Percentiles rank a stretch among this genome's conserved stretches.
phyloP scores from a whole-genome alignment of 2,888 invertebrate genomes.

The Noctua fimbriata region DNA sequence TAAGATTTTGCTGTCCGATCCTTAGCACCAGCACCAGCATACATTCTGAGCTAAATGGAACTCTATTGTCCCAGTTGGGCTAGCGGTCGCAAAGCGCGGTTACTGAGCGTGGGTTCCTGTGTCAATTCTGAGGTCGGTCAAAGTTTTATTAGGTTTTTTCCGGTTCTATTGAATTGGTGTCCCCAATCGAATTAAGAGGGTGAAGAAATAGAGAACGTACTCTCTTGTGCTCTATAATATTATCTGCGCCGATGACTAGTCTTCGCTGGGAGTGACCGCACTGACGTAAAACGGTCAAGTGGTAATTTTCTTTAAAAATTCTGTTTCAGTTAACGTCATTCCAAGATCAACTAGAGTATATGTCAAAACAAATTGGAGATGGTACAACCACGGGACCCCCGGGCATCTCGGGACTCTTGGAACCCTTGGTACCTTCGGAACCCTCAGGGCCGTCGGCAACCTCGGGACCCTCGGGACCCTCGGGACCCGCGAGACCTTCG shows the following conservation, averaged over 20 bases:
- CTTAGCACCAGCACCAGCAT: background rate
- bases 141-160: background rate
- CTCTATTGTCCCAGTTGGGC: background rate
- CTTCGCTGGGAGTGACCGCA: background rate
- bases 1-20: background rate
- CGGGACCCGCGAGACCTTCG: too few species aligned
- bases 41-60: background rate
- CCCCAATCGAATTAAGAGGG: background rate
- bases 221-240: background rate
- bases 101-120: background rate
- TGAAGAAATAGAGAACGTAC: background rate
- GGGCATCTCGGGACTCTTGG: too few species aligned
- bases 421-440: too few species aligned
- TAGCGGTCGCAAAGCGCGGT: background rate
- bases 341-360: slow-evolving; percentile 86
- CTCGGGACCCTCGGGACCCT: too few species aligned
- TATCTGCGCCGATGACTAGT: background rate
- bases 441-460: too few species aligned
- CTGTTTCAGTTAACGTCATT: slow-evolving; percentile 84
- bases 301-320: background rate
- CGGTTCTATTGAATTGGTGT: background rate
- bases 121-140: background rate
- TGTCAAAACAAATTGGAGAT: slow-evolving; percentile 80
- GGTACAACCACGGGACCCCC: slow-evolving; percentile 54
- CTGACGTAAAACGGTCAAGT: background rate